These are phyloP conservation scores for Hirudinaria manillensis DNA, from an alignment of 2,888 invertebrate genomes.

Conservation along the genomic window DNA sequence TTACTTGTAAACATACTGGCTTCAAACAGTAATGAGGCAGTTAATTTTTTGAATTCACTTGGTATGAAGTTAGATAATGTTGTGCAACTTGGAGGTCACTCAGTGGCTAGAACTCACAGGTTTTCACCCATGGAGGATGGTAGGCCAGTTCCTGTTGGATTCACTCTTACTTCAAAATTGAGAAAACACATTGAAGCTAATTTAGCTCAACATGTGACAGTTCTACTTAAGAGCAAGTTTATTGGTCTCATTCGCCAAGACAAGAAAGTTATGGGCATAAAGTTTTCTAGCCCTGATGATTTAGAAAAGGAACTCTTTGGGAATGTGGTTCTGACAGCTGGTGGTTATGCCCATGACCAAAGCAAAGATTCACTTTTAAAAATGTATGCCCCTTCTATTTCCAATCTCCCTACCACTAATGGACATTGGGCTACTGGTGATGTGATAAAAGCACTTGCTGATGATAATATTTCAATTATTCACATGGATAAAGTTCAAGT, in stretches of 20 bases:
- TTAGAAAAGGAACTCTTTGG: slow-evolving; percentile 28
- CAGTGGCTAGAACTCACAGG: slow-evolving; percentile 37
- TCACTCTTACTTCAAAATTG: slow-evolving; percentile 36
- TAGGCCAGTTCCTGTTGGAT: slow-evolving; percentile 39
- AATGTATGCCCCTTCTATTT: slow-evolving; percentile 35
- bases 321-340: slow-evolving; percentile 37
- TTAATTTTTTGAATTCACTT: background rate
- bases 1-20: slow-evolving; percentile 35
- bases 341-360: slow-evolving; percentile 40
- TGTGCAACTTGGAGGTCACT: slow-evolving; percentile 39
- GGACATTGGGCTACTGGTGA: slow-evolving; percentile 41
- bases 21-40: slow-evolving; percentile 36
- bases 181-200: slow-evolving; percentile 37
- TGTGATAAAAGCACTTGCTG: slow-evolving; percentile 34
- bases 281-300: slow-evolving; percentile 12
- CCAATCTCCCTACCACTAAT: slow-evolving; percentile 39
- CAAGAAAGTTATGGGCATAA: slow-evolving; percentile 5
- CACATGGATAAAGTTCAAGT: slow-evolving; percentile 39
- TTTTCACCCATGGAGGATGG: slow-evolving; percentile 38
- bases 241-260: slow-evolving; percentile 30
- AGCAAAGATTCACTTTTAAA: slow-evolving; percentile 35
- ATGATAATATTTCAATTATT: slow-evolving; percentile 32
- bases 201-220: slow-evolving; percentile 27
- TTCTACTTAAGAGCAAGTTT: slow-evolving; percentile 25
- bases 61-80: slow-evolving; percentile 36